Base-by-base conservation (phyloP, 2,113 vertebrate species). In the Dolichotis patagonum region DNA sequence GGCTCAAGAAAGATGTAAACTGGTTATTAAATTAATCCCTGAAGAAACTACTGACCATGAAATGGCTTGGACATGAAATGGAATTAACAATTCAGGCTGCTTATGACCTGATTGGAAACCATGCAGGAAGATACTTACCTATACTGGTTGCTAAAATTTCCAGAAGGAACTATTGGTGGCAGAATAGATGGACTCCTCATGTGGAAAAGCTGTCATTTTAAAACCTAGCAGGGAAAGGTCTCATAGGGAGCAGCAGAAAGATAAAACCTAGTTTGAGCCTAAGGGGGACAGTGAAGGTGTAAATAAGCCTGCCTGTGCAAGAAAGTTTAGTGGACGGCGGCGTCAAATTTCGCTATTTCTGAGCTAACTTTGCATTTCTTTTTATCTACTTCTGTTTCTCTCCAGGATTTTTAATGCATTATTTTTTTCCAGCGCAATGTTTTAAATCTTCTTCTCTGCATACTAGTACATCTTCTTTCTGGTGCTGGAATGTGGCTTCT, bases 81-180 rank as follows among this genome's bases (percentile, higher is more conserved):
- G 35, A 54, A 19, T 71, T 30, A 24, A 8, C 24, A 41, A 2
- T 89, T 65, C n/a, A 9, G 28, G 22, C 28, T 38, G 41, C 16
- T 88, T 49, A 52, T 28, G 30, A 65, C 41, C 54, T 92, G 43
- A n/a, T n/a, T 80, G 78, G 63, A 91, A 91, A 35, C 24, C 26
- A 4, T 8, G 26, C 8, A 85, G 46, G 22, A 91, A 94, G 28
- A 10, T 4, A 2, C 52, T 88, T 84, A 35, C 17, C 38, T 80
- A 88, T 13, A 65, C 12, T 11, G 41, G 17, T 12, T 73, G 35
- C 35, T 84, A 80, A 80, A 16, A 30, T 80, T 38, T 94, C 32
- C 46, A 85, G 46, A 58, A n/a, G 54, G 62, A 87, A 30, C 9
- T 78, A 58, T 95, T 35, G 38, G 43, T 77, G n/a, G 54, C 8